These are phyloP conservation scores for Chromis chromis DNA, from an alignment of 2,797 vertebrate genomes.

Conservation along the genomic window DNA sequence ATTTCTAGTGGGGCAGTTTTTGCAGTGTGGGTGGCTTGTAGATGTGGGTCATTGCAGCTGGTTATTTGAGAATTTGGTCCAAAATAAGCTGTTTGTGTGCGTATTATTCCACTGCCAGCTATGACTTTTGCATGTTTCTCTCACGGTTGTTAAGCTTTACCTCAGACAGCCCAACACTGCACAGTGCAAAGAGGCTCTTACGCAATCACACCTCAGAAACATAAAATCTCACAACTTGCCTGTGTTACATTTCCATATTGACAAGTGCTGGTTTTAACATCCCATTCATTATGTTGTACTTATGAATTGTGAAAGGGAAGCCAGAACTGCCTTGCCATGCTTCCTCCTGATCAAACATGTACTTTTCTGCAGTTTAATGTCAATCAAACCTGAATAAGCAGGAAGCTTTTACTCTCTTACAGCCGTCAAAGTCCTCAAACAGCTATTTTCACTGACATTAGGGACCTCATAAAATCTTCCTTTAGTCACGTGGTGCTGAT, in stretches of 20 bases:
- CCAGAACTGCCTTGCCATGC: no score
- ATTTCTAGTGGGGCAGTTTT: no score
- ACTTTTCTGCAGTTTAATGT: conserved; percentile 11
- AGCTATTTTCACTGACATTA: not conserved
- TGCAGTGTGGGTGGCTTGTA: no score
- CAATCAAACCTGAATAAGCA: not conserved
- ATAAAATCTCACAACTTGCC: not conserved
- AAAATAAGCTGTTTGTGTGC: no score
- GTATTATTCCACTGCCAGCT: no score
- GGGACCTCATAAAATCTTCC: conserved; percentile 5
- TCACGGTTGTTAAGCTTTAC: no score
- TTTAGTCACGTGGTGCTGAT: conserved; percentile 12
- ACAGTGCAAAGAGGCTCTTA: no score
- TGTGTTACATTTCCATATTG: not conserved
- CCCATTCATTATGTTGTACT: not conserved
- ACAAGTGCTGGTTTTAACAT: not conserved
- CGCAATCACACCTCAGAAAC: not conserved
- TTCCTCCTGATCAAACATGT: not conserved
- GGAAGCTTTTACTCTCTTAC: no score
- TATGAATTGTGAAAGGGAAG: not conserved
- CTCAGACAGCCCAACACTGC: no score
- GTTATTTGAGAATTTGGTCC: no score
- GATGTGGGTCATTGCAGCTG: no score
- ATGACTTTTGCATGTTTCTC: no score
- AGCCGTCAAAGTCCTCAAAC: not conserved